Evolutionary conservation across 1,140 invertebrate species (phyloP), one percentile per base, ranked within the genome.

Genomic region (Chironomus tepperi): DNA sequence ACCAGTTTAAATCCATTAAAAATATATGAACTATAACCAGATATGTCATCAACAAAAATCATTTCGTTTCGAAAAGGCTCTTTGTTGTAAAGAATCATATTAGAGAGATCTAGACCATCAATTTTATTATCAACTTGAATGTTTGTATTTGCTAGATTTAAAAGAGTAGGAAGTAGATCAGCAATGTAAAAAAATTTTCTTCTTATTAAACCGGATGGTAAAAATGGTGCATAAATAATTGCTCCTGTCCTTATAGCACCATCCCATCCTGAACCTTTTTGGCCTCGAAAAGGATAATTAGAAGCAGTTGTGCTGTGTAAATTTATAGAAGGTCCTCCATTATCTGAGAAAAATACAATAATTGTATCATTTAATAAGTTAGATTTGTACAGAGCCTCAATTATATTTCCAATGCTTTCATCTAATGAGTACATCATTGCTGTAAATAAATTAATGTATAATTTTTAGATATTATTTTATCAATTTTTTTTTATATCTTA

Each of bases 361-460:
- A 94, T 87, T 7, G 89, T 87, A 79, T 93, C 89, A 8, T 89
- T 82, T 7, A 95, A 79, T 84, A 94, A 91, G 0, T 84, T 81
- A 73, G 85, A 87, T 12, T 86, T 81, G 34, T 87, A 79, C n/a
- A 97, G 82, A 3, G 92, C 88, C 24, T 85, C 79, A n/a, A 90
- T 85, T 5, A 97, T 88, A 43, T 88, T 84, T 0, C 94, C 93
- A 0, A 97, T 88, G 75, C 93, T 91, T 76, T 94, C 87, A 81
- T 97, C 95, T 43, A 97, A 80, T 79, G 90, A 91, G n/a, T 92
- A 89, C 0, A 96, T 86, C 91, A 96, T 95, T 2, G 90, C 94
- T 94, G 82, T 57, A 15, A 57, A 57, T 1, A 57, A 57, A 12
- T 57, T n/a, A 12, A 5, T 57, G 2, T 47, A 12, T 15, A 47